Percentiles rank a stretch among this genome's conserved stretches.
Conservation (phyloP, 2,888 invertebrate species). For the Melieria omissa region DNA sequence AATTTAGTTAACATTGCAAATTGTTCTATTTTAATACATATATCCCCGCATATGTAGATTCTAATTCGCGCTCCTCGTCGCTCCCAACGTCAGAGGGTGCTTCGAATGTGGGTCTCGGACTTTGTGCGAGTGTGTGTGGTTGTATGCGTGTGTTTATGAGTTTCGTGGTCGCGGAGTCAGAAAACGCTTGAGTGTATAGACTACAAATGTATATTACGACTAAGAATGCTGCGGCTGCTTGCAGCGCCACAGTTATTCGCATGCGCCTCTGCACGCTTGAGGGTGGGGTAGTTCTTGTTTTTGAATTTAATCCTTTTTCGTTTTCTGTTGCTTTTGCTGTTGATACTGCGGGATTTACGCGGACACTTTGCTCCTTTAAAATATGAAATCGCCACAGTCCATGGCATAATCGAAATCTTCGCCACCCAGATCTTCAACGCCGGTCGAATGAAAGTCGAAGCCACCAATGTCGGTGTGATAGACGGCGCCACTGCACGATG, state of each 20-base stretch:
- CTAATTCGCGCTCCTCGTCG: not conserved
- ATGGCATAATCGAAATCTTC: constrained; percentile 78
- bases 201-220: too few species aligned
- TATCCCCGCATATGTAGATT: not conserved
- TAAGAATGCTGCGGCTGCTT: too few species aligned
- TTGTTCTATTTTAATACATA: constrained; percentile 20
- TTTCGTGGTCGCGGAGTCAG: too few species aligned
- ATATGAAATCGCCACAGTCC: constrained; percentile 79
- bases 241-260: not conserved
- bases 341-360: not conserved
- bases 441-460: constrained; percentile 68
- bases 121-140: too few species aligned
- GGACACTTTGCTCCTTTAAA: constrained; percentile 64
- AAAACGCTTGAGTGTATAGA: too few species aligned
- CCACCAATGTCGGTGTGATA: constrained; percentile 75
- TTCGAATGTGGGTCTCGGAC: too few species aligned
- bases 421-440: constrained; percentile 67
- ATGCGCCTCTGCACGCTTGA: constrained; percentile 25
- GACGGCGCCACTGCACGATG: constrained; percentile 70
- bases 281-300: constrained; percentile 32
- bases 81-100: too few species aligned
- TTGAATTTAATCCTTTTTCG: constrained; percentile 17
- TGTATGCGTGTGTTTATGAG: too few species aligned
- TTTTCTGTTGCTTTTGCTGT: constrained; percentile 5
- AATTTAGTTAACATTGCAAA: constrained; percentile 30